Conservation (phyloP, 2,888 invertebrate genomes). For the Eurois occulta region DNA sequence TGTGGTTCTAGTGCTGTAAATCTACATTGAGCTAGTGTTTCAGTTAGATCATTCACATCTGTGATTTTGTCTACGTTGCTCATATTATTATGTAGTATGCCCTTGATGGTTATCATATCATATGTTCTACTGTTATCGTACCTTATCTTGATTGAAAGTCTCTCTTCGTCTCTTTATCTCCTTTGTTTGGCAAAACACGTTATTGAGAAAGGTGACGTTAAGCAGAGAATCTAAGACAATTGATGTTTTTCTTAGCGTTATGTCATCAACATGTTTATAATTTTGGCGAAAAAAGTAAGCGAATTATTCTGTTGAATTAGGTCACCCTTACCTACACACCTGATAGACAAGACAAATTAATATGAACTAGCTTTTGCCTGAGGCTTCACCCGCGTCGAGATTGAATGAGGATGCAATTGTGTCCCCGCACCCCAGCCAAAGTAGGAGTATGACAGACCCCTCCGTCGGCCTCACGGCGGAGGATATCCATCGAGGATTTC, state of each 20-base stretch:
- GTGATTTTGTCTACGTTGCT: conserved; percentile 12
- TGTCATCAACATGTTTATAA: conserved; percentile 7
- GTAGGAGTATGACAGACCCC: not conserved
- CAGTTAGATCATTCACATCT: not conserved
- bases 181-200: conserved; percentile 51
- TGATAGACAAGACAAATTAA: not conserved
- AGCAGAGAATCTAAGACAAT: conserved; percentile 6
- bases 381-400: not conserved
- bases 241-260: conserved; percentile 30
- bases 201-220: conserved; percentile 51
- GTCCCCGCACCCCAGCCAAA: no score
- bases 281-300: not conserved
- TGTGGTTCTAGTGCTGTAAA: no score
- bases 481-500: not conserved
- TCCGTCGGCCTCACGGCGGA: no score
- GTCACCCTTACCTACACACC: not conserved
- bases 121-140: conserved; percentile 70
- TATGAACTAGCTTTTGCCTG: not conserved
- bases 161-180: conserved; percentile 68
- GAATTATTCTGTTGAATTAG: conserved; percentile 26
- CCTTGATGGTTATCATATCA: conserved; percentile 71
- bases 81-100: conserved; percentile 43
- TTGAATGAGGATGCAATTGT: not conserved
- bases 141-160: conserved; percentile 81
- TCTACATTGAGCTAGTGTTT: not conserved